Percentiles rank a stretch among this genome's conserved stretches.
Conservation (phyloP, 2,888 invertebrate genomes). For the Eulithis testata region DNA sequence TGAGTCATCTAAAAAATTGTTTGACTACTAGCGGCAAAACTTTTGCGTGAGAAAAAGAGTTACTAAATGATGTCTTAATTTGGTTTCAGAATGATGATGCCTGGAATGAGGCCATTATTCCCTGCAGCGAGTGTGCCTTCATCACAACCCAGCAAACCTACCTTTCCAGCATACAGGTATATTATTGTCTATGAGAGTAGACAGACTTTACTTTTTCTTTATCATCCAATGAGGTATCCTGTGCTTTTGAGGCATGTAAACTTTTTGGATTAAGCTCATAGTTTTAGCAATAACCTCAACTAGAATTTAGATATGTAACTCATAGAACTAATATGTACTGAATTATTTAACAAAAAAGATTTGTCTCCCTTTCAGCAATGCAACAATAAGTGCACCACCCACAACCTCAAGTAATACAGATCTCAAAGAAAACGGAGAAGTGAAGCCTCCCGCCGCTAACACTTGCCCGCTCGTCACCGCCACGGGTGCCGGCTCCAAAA, state of each 20-base stretch:
- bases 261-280: too few relatives aligned
- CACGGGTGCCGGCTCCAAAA: slow-evolving; percentile 94
- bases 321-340: too few relatives aligned
- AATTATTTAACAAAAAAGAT: not conserved
- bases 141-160: slow-evolving; percentile 87
- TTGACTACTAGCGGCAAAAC: too few relatives aligned
- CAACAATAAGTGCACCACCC: slow-evolving; percentile 91
- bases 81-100: slow-evolving; percentile 79
- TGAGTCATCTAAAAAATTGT: too few relatives aligned
- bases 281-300: too few relatives aligned
- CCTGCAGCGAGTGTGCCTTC: slow-evolving; percentile 90
- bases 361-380: slow-evolving; percentile 77
- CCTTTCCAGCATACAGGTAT: slow-evolving; percentile 92
- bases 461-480: slow-evolving; percentile 87
- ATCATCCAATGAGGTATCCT: too few relatives aligned
- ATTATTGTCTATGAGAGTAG: too few relatives aligned
- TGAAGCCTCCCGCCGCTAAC: slow-evolving; percentile 70
- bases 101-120: slow-evolving; percentile 90
- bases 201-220: too few relatives aligned
- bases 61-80: not conserved
- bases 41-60: too few relatives aligned
- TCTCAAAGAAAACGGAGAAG: slow-evolving; percentile 77
- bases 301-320: too few relatives aligned
- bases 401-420: slow-evolving; percentile 73
- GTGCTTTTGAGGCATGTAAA: too few relatives aligned